Evolutionary conservation across 2,113 vertebrate species (phyloP).

Genomic region (Machaerirhynchus nigripectus): DNA sequence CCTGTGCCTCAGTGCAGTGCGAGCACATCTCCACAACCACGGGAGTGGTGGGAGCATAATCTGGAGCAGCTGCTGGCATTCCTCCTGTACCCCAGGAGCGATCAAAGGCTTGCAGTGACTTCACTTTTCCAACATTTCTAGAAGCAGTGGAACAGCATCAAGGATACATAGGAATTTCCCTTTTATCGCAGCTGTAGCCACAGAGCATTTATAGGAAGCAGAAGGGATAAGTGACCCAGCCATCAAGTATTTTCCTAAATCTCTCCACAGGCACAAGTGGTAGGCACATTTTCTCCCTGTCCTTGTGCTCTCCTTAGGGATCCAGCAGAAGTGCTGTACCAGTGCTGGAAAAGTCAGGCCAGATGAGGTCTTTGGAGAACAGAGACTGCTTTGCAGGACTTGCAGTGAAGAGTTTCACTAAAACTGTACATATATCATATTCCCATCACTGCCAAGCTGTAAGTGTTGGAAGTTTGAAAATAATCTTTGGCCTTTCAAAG

Average conservation of each 20-base stretch:
- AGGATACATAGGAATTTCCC: slow-evolving; percentile 19
- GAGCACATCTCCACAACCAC: fast-evolving
- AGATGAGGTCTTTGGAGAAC: not conserved
- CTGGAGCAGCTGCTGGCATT: not conserved
- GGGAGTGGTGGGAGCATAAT: not conserved
- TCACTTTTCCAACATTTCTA: not conserved
- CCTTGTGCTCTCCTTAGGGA: not conserved
- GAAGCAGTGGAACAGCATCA: not conserved
- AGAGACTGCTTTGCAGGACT: not conserved
- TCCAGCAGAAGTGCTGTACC: not conserved
- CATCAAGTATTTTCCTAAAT: slow-evolving; percentile 7
- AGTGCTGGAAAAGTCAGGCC: not conserved
- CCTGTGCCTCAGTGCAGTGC: fast-evolving
- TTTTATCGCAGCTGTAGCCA: not conserved
- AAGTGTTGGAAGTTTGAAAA: not conserved
- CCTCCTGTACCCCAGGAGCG: not conserved
- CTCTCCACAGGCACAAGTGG: not conserved
- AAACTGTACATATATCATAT: not conserved
- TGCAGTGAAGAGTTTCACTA: not conserved
- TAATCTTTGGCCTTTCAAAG: not conserved
- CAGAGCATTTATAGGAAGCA: not conserved
- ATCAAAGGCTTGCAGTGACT: not conserved
- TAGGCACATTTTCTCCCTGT: not conserved
- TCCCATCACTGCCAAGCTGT: not conserved
- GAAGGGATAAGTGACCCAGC: not conserved